Percentiles rank a stretch among this genome's conserved stretches.
These are phyloP conservation scores for Hydrophis major DNA, from an alignment of 2,797 vertebrate species.

Conservation along the genomic window DNA sequence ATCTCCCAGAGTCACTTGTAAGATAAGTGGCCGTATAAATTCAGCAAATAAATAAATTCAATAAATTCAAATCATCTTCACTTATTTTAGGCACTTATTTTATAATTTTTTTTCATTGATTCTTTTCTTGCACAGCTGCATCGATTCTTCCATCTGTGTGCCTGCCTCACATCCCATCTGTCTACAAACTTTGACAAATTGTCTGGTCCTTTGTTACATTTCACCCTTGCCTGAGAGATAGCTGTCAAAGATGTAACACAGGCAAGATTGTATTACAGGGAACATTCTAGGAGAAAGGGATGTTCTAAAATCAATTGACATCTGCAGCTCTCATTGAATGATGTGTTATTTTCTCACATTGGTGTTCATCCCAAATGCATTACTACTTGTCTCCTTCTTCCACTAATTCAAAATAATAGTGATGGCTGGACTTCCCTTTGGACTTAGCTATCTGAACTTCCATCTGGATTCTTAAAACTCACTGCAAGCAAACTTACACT, in stretches of 20 bases:
- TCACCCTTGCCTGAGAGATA: background rate
- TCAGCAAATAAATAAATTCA: background rate
- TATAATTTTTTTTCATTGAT: background rate
- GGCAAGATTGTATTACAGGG: background rate
- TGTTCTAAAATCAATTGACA: background rate
- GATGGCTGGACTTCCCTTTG: background rate
- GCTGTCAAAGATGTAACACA: background rate
- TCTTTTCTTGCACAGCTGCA: background rate
- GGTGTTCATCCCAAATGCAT: background rate
- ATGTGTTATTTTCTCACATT: background rate
- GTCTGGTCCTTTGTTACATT: conserved; percentile 1
- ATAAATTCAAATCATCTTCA: background rate
- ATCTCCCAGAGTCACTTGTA: background rate
- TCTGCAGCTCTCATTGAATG: background rate
- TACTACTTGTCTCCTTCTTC: background rate
- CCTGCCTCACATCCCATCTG: background rate
- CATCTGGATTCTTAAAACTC: background rate
- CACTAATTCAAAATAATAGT: background rate
- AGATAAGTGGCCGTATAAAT: background rate
- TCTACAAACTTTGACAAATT: background rate
- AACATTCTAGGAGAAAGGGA: background rate
- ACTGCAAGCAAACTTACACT: background rate
- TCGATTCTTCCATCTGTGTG: background rate
- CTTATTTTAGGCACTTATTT: background rate
- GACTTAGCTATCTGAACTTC: background rate